Conservation (phyloP, 2,113 vertebrate genomes). For the Orthonyx spaldingii region DNA sequence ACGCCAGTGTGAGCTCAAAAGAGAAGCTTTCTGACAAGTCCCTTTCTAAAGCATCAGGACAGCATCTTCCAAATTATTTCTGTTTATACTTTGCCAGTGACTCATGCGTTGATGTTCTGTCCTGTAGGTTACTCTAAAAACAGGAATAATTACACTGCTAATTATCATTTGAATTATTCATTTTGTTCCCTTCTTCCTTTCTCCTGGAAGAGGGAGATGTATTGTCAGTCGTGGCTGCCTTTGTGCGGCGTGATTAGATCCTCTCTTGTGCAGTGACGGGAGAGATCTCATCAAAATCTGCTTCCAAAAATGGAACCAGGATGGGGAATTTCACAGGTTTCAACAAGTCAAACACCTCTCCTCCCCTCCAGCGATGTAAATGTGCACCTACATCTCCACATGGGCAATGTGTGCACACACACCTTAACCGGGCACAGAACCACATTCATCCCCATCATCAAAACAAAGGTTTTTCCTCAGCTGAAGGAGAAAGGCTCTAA, state of each 20-base stretch:
- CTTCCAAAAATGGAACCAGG: conserved; percentile 11
- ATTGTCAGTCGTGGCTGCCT: conserved; percentile 53
- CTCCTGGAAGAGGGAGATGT: conserved; percentile 36
- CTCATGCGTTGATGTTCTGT: conserved; percentile 56
- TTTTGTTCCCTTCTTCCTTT: conserved; percentile 41
- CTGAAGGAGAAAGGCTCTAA: neutral
- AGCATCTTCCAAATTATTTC: conserved; percentile 37
- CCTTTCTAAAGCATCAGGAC: neutral
- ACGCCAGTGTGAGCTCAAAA: neutral
- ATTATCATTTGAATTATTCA: conserved; percentile 68
- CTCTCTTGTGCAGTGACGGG: neutral
- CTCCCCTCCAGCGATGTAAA: neutral
- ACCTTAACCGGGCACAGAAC: neutral
- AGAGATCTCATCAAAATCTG: conserved; percentile 30
- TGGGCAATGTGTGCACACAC: neutral
- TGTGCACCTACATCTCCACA: neutral
- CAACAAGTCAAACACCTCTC: neutral
- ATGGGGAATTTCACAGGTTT: neutral
- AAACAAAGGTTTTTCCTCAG: neutral
- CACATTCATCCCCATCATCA: neutral
- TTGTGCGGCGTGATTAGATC: conserved; percentile 20
- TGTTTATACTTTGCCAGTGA: conserved; percentile 52
- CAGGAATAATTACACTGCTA: conserved; percentile 63
- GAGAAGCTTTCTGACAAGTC: conserved; percentile 6
- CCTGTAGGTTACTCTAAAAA: conserved; percentile 68